Evolutionary conservation across 2,888 invertebrate species (phyloP), one percentile per base, ranked within the genome.

Genomic region (Ligdia adustata): DNA sequence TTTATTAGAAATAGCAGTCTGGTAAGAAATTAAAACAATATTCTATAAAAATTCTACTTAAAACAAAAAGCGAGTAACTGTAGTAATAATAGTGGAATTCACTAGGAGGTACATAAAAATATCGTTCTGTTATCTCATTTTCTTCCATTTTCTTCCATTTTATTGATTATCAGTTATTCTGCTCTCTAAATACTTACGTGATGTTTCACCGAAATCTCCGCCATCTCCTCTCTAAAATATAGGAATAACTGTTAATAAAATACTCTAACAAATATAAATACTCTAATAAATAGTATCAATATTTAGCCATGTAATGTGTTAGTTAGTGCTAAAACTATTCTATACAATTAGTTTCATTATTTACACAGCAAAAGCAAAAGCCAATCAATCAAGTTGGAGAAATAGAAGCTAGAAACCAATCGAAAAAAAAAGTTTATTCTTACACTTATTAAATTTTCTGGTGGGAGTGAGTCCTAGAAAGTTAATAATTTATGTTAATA

Each of bases 361-460:
- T 47, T 38, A 52, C 48, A 63, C 31, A 54, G 65, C 69, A 57
- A 69, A n/a, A 63, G 63, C 54, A 51, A 44, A 60, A 62, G 52
- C 56, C 52, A 52, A 39, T 42, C 12, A 22, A 32, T 22, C n/a
- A n/a, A n/a, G n/a, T 44, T 39, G 38, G 40, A 46, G 29, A 57
- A 50, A 51, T n/a, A 31, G 28, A 52, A 47, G 47, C 40, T 31
- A 26, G 9, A 33, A 56, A 55, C 52, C 48, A 57, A 57, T 60
- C 31, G 39, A 45, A 34, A 54, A 42, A 55, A 54, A 20, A 52
- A 24, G 29, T 24, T 52, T 57, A 54, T 62, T 58, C 57, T 50
- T 52, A 35, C 55, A 70, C 68, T 68, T 68, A 70, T 68, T 42
- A 35, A 39, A 35, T 50, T 62, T 52, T 52, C 64, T 32, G 68